Percentiles rank a stretch among this genome's conserved stretches.
These are phyloP conservation scores for Eretmocerus hayati DNA, from an alignment of 2,888 invertebrate genomes.

Conservation along the genomic window DNA sequence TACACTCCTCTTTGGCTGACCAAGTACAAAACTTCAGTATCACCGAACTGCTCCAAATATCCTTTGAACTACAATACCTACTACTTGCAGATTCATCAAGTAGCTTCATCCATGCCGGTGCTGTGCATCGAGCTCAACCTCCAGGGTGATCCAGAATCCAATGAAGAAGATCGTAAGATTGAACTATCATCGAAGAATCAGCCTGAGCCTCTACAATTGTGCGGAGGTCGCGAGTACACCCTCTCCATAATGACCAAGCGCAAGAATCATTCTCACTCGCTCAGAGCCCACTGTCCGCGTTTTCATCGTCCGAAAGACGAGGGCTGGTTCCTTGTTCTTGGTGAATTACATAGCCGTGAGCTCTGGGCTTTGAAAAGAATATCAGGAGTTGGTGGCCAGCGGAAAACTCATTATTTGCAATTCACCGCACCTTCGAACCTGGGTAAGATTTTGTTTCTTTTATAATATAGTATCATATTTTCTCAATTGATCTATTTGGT, in stretches of 20 bases:
- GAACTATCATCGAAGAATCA: constrained; percentile 11
- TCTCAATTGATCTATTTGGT: too few species aligned
- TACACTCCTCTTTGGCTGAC: too few species aligned
- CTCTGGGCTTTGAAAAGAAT: constrained; percentile 77
- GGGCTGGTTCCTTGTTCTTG: constrained; percentile 89
- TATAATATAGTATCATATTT: too few species aligned
- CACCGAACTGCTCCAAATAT: too few species aligned
- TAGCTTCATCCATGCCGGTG: constrained; percentile 40
- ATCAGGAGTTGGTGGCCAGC: constrained; percentile 49
- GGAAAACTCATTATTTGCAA: constrained; percentile 51
- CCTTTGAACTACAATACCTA: constrained; percentile 5
- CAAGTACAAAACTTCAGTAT: too few species aligned
- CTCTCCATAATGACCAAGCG: constrained; percentile 54
- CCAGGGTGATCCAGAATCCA: constrained; percentile 25
- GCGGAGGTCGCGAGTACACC: constrained; percentile 58
- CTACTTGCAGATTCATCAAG: constrained; percentile 36
- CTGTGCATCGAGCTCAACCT: constrained; percentile 33
- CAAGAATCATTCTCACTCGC: constrained; percentile 51
- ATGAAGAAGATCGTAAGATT: constrained; percentile 23
- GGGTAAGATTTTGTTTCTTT: too few species aligned
- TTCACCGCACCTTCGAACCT: constrained; percentile 56
- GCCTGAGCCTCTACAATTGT: constrained; percentile 27
- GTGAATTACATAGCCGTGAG: constrained; percentile 63
- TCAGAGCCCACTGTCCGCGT: constrained; percentile 68
- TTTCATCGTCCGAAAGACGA: constrained; percentile 93